Percentiles rank a stretch among this genome's conserved stretches.
Evolutionary conservation across 1,140 invertebrate species (phyloP).

Genomic region (Dendroctonus valens): DNA sequence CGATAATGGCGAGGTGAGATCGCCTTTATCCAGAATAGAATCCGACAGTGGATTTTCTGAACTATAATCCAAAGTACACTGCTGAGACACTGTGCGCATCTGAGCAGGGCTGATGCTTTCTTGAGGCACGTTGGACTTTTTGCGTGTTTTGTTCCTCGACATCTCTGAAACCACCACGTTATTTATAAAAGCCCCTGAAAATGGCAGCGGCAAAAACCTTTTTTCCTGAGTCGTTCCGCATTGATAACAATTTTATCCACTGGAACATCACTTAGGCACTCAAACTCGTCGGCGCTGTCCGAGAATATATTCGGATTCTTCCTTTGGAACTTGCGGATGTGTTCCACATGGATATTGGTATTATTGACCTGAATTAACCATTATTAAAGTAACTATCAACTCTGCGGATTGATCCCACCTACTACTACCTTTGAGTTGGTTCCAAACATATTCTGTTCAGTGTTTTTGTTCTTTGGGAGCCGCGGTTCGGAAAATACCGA

Average conservation of each 20-base stretch:
- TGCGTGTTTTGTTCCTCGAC: slow-evolving; percentile 17
- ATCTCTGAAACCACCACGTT: slow-evolving; percentile 32
- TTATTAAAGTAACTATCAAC: not conserved
- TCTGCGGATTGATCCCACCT: no score
- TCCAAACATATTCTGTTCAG: slow-evolving; percentile 64
- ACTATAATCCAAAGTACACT: slow-evolving; percentile 66
- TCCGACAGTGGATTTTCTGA: slow-evolving; percentile 68
- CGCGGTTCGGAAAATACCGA: slow-evolving; percentile 56
- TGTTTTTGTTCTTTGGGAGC: slow-evolving; percentile 55
- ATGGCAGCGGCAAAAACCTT: slow-evolving; percentile 20
- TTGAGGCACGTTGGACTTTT: slow-evolving; percentile 23
- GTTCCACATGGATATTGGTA: slow-evolving; percentile 72
- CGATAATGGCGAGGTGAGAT: slow-evolving; percentile 42
- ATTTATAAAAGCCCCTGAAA: slow-evolving; percentile 25
- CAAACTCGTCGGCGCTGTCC: slow-evolving; percentile 55
- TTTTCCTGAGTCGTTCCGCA: slow-evolving; percentile 44
- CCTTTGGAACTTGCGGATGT: slow-evolving; percentile 48
- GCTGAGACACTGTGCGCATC: slow-evolving; percentile 57
- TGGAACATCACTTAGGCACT: slow-evolving; percentile 45
- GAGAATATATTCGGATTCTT: slow-evolving; percentile 64
- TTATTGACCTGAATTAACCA: slow-evolving; percentile 60
- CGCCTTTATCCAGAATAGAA: slow-evolving; percentile 57
- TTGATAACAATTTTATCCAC: slow-evolving; percentile 47
- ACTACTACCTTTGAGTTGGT: slow-evolving; percentile 58
- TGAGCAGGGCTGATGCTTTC: slow-evolving; percentile 13